Base-by-base conservation (phyloP, 2,888 invertebrate species). In the Hypercompe scribonia region DNA sequence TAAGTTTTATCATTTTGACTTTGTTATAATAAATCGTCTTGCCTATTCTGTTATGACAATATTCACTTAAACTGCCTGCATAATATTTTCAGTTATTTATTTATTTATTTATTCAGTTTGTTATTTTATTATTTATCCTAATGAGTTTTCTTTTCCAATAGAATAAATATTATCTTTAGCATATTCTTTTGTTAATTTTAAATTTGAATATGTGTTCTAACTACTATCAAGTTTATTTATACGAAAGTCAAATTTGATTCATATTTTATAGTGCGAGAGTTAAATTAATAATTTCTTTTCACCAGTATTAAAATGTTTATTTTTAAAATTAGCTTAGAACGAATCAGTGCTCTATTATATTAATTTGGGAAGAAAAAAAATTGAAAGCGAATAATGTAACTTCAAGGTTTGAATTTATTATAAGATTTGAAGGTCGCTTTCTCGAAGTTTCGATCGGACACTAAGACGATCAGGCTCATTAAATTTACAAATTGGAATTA, bases 401-500 rank as follows among this genome's bases (percentile, higher is more conserved):
- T 58, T 28, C 15, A 61, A 31, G 5, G 58, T 61, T 31, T 61
- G 15, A 61, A 61, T 61, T 31, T 61, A 61, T 31, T 18, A 31
- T 18, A 31, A 18, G 31, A 61, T 61, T 31, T 18, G 31, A 31
- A 61, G 61, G 18, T 31, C 61, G 7, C 61, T 61, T 18, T 18
- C 18, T 61, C 0, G 31, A 61, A 61, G 31, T 61, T 61, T 61
- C 2, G 31, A 31, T 61, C 31, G 18, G 61, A 18, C 58, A 13
- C 61, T 18, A 61, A 61, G 61, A 15, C 8, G 31, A 31, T 18
- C 31, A 18, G 31, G 18, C 61, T 61, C 61, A 61, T 61, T 61
- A 61, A 61, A 61, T 31, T 61, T 31, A 7, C 61, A 61, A 61
- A 61, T 61, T 61, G 61, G 31, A 61, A 31, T 61, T 31, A 61